Evolutionary conservation across 2,797 vertebrate genomes (phyloP), one percentile per base, ranked within the genome.

Genomic region (Sebastolobus altivelis): DNA sequence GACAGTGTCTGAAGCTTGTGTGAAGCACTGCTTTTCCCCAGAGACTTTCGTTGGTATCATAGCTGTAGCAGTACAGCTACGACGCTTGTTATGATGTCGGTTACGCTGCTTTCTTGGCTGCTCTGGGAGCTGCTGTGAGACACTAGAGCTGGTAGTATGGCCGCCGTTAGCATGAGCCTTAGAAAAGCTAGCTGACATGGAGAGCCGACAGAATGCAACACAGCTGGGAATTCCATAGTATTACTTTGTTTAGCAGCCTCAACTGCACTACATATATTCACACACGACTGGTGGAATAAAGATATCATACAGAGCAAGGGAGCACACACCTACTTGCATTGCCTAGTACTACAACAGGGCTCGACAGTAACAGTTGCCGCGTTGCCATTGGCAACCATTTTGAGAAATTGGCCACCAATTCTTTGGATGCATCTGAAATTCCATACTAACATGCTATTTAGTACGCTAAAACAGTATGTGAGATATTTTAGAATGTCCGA

Each of bases 31-130:
- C 40, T 22, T 33, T 43, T 85, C 70, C 76, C 73, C 35, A 68
- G 38, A 68, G 77, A 73, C 66, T 54, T 63, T n/a, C 6, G 31
- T 38, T 52, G 12, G 46, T 59, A 37, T 84, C 72, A 72, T n/a
- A 66, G 70, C 52, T 76, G 49, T 43, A 75, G 70, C 46, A 60
- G 25, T 25, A 22, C 43, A 63, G 33, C 66, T 54, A 4, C 18
- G 2, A 20, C 22, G 11, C 46, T 35, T 72, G 55, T 67, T 81
- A 4, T 54, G 59, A 6, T 54, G 55, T 65, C 66, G 67, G 35
- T 46, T 52, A 46, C 27, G 31, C 25, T 63, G 25, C 25, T 25
- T 25, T 25, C 25, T 25, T 25, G 25, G 25, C 25, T 25, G 58
- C 55, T 33, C 37, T 49, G 46, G 73, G 62, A 63, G 58, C 29